These are phyloP conservation scores for Meriones unguiculatus DNA, from an alignment of 2,113 vertebrate genomes.

Conservation along the genomic window DNA sequence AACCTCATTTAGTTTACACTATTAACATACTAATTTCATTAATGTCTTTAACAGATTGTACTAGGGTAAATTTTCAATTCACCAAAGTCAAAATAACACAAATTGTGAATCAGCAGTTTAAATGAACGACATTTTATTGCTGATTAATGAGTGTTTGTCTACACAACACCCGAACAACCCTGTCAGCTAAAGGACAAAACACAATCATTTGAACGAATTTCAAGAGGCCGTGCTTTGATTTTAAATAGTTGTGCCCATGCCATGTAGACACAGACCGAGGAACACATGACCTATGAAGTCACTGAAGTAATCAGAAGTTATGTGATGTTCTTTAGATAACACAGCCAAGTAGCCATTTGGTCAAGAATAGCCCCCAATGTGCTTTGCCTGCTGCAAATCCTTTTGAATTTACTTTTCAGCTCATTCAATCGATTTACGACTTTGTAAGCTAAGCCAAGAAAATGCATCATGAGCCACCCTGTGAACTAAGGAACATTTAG, in stretches of 20 bases:
- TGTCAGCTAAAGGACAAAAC: slow-evolving; percentile 41
- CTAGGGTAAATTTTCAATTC: slow-evolving; percentile 58
- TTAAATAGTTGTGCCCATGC: slow-evolving; percentile 50
- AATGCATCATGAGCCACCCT: slow-evolving; percentile 50
- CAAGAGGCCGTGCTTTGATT: slow-evolving; percentile 59
- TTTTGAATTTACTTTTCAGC: slow-evolving; percentile 64
- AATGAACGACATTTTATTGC: slow-evolving; percentile 56
- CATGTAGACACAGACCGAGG: slow-evolving; percentile 35
- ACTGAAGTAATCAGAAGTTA: slow-evolving; percentile 55
- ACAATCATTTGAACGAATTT: slow-evolving; percentile 4
- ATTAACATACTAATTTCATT: slow-evolving; percentile 66
- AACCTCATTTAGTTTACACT: slow-evolving; percentile 51
- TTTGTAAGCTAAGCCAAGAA: slow-evolving; percentile 46
- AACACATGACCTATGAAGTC: slow-evolving; percentile 63
- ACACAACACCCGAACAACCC: slow-evolving; percentile 64
- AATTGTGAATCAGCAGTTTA: slow-evolving; percentile 60
- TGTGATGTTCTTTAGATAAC: slow-evolving; percentile 61
- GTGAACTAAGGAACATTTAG: slow-evolving; percentile 60
- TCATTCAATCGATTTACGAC: slow-evolving; percentile 63
- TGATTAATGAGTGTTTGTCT: slow-evolving; percentile 62
- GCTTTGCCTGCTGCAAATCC: slow-evolving; percentile 64
- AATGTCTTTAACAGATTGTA: slow-evolving; percentile 62
- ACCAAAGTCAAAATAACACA: slow-evolving; percentile 70
- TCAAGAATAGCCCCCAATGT: slow-evolving; percentile 61
- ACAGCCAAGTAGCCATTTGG: slow-evolving; percentile 70